Conservation (phyloP, 2,888 invertebrate species). For the Chrysolina haemoptera region DNA sequence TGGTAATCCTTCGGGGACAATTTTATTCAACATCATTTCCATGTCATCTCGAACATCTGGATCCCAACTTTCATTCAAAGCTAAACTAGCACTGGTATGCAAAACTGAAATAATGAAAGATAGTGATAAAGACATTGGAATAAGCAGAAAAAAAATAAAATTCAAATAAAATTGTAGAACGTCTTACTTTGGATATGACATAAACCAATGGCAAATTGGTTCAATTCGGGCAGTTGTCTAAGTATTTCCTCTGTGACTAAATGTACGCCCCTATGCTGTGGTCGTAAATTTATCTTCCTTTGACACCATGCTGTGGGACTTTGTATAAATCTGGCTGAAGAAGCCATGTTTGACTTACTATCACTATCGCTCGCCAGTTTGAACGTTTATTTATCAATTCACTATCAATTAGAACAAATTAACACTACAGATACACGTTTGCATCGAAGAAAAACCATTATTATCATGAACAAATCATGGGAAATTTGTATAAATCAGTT, state of each 20-base stretch:
- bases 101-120: constrained; percentile 81
- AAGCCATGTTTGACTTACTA: constrained; percentile 82
- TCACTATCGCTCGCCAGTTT: constrained; percentile 70
- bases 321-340: constrained; percentile 90
- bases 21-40: constrained; percentile 99
- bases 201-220: constrained; percentile 94
- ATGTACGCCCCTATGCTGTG: constrained; percentile 97
- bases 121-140: neutral
- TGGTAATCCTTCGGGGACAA: constrained; percentile 96
- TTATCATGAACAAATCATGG: constrained; percentile 81
- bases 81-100: constrained; percentile 98
- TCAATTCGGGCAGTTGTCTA: constrained; percentile 93
- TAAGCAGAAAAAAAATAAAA: neutral
- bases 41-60: constrained; percentile 97
- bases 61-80: constrained; percentile 98
- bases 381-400: constrained; percentile 60
- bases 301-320: constrained; percentile 99
- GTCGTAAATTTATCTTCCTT: constrained; percentile 95
- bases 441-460: constrained; percentile 76
- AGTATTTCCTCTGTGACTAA: constrained; percentile 97
- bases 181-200: constrained; percentile 97
- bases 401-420: constrained; percentile 63
- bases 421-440: constrained; percentile 64
- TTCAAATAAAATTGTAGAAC: neutral
- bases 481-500: constrained; percentile 61